These are phyloP conservation scores for Caenorhabditis wallacei DNA, from an alignment of 2,888 invertebrate genomes.

Conservation along the genomic window DNA sequence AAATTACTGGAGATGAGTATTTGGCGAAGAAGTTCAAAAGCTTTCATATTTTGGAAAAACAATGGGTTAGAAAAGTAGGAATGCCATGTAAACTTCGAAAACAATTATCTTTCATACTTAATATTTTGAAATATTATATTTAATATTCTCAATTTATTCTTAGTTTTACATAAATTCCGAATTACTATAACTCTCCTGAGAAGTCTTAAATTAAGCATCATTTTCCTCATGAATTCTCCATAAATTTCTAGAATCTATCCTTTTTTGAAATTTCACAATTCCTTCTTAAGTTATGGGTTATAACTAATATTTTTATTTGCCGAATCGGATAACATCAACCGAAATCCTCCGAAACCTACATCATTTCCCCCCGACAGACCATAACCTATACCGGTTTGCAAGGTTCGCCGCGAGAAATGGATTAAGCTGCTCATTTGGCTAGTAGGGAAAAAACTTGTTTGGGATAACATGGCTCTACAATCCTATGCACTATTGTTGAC, in stretches of 20 bases:
- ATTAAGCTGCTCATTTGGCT: constrained; percentile 50
- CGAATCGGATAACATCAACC: constrained; percentile 44
- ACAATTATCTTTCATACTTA: too few relatives aligned
- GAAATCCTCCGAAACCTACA: background rate
- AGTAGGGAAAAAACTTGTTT: constrained; percentile 43
- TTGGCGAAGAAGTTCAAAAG: constrained; percentile 16
- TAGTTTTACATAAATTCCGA: too few relatives aligned
- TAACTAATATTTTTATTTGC: constrained; percentile 25
- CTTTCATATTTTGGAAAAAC: background rate
- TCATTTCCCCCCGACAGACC: background rate
- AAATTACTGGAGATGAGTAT: background rate
- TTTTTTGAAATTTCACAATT: background rate
- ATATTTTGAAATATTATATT: too few relatives aligned
- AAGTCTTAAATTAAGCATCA: too few relatives aligned
- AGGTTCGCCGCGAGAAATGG: constrained; percentile 23
- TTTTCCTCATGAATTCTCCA: too few relatives aligned
- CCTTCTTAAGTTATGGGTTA: background rate
- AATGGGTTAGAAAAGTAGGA: too few relatives aligned
- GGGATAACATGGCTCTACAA: constrained; percentile 60
- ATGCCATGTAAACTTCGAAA: too few relatives aligned
- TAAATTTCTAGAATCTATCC: background rate
- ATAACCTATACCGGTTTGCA: constrained; percentile 41
- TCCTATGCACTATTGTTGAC: constrained; percentile 52
- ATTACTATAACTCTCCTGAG: too few relatives aligned
- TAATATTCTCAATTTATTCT: too few relatives aligned